Conservation (phyloP, 2,797 vertebrate genomes). For the Labroides dimidiatus region DNA sequence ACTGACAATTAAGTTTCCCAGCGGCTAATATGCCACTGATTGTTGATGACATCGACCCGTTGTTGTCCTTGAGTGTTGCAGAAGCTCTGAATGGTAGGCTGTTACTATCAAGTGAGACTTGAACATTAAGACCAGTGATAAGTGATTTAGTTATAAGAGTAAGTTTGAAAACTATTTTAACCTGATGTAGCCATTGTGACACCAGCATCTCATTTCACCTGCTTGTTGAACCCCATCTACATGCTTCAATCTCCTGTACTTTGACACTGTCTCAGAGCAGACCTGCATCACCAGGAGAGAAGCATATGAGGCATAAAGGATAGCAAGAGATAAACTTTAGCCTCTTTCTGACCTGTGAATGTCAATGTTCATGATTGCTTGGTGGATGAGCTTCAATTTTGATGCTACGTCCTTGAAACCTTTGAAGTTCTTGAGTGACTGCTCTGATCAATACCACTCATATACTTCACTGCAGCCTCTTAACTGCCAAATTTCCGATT, state of each 20-base stretch:
- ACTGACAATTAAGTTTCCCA: too few species aligned
- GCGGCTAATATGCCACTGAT: too few species aligned
- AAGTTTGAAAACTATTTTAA: constrained; percentile 29
- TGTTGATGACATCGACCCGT: too few species aligned
- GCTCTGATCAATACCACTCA: constrained; percentile 48
- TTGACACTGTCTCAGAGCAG: constrained; percentile 46
- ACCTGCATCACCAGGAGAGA: constrained; percentile 31
- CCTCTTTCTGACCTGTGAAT: constrained; percentile 18
- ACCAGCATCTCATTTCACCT: constrained; percentile 32
- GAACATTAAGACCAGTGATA: too few species aligned
- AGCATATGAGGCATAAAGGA: constrained; percentile 19
- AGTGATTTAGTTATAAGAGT: not conserved
- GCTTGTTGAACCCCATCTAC: constrained; percentile 19
- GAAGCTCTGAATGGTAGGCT: too few species aligned
- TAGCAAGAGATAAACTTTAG: constrained; percentile 39
- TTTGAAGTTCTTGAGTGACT: constrained; percentile 33
- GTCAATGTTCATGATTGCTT: constrained; percentile 16
- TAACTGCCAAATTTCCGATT: constrained; percentile 43
- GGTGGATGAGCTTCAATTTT: constrained; percentile 50
- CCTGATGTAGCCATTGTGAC: constrained; percentile 13
- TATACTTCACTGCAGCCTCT: constrained; percentile 28
- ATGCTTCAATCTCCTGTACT: constrained; percentile 40
- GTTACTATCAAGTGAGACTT: too few species aligned
- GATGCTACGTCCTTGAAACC: constrained; percentile 48
- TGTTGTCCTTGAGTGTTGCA: too few species aligned